Conservation (phyloP, 2,888 invertebrate genomes). For the Xylota segnis region DNA sequence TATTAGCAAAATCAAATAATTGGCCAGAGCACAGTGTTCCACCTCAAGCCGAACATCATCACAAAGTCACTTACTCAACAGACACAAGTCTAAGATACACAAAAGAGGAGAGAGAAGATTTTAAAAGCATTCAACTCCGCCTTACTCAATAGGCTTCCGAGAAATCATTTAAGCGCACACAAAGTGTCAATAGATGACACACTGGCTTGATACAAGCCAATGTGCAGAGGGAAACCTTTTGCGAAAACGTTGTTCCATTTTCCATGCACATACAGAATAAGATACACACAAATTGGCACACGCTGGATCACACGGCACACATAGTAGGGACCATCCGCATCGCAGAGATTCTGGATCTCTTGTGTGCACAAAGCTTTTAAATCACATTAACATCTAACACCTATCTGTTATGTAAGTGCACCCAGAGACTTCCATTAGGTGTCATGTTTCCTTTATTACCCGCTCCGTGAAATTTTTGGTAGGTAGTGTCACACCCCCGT, state of each 20-base stretch:
- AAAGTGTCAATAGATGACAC: slow-evolving; percentile 67
- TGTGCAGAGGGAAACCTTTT: slow-evolving; percentile 43
- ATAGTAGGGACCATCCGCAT: slow-evolving; percentile 26
- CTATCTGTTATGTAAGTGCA: slow-evolving; percentile 70
- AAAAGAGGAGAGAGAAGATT: slow-evolving; percentile 26
- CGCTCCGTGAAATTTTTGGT: slow-evolving; percentile 71
- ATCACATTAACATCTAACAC: slow-evolving; percentile 76
- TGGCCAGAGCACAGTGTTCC: slow-evolving; percentile 38
- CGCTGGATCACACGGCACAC: not conserved
- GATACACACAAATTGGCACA: slow-evolving; percentile 57
- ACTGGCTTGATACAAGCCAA: slow-evolving; percentile 60
- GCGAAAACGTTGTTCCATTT: slow-evolving; percentile 49
- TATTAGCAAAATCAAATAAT: slow-evolving; percentile 73
- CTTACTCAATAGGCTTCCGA: slow-evolving; percentile 18
- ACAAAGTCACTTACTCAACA: slow-evolving; percentile 45
- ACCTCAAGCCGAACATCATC: slow-evolving; percentile 15
- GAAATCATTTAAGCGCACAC: slow-evolving; percentile 59
- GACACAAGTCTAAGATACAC: slow-evolving; percentile 16
- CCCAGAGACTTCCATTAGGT: slow-evolving; percentile 74
- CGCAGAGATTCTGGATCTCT: slow-evolving; percentile 46
- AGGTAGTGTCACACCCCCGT: slow-evolving; percentile 41
- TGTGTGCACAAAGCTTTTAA: slow-evolving; percentile 72
- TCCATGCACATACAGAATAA: slow-evolving; percentile 15
- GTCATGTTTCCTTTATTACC: slow-evolving; percentile 74
- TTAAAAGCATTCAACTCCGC: slow-evolving; percentile 49